Conservation (phyloP, 2,113 vertebrate species). For the Lampris megalopsis region DNA sequence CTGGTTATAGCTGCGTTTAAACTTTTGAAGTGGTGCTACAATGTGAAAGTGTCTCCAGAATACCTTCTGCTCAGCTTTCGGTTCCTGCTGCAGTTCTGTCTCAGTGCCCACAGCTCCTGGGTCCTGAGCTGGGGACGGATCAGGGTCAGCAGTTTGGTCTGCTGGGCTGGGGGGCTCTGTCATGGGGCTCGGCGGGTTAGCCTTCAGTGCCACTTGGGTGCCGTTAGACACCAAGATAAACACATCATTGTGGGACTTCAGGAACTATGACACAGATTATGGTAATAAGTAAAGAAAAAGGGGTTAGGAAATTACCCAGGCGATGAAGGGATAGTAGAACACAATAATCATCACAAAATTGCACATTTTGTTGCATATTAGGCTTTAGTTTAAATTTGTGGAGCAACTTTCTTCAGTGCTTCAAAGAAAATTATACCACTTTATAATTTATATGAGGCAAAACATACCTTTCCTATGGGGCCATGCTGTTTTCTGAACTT, state of each 20-base stretch:
- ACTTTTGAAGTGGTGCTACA: not conserved
- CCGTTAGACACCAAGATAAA: constrained; percentile 87
- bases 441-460: not conserved
- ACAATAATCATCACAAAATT: not conserved
- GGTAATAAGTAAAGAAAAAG: not conserved
- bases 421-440: not conserved
- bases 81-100: constrained; percentile 23
- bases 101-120: constrained; percentile 30
- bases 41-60: not conserved
- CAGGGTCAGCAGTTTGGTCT: constrained; percentile 28
- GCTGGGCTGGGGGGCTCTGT: constrained; percentile 31
- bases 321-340: not conserved
- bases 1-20: not conserved
- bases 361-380: no score
- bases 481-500: constrained; percentile 90
- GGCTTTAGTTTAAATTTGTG: not conserved
- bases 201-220: constrained; percentile 84
- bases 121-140: constrained; percentile 14
- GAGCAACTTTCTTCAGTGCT: not conserved
- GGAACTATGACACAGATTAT: constrained; percentile 81
- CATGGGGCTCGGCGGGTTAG: constrained; percentile 52
- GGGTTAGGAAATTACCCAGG: not conserved
- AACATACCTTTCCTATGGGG: constrained; percentile 88
- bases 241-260: constrained; percentile 88
- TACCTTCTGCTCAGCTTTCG: constrained; percentile 57